Conservation (phyloP, 2,797 vertebrate species). For the Dryobates pubescens region DNA sequence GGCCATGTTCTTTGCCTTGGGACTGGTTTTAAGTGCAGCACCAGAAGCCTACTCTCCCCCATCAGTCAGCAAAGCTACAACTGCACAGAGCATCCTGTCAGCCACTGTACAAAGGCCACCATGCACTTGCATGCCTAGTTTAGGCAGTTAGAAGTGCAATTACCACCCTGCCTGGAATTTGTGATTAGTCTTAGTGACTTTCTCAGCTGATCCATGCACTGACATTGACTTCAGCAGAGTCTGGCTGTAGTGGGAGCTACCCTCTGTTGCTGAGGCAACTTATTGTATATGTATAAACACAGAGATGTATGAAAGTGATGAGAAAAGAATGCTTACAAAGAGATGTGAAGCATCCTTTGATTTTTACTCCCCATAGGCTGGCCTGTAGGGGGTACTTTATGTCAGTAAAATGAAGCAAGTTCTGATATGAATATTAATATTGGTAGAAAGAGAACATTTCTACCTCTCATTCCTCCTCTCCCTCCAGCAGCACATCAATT, state of each 20-base stretch:
- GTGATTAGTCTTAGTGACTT: conserved; percentile 25
- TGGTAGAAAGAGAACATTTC: background rate
- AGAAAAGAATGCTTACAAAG: background rate
- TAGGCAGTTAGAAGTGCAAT: conserved; percentile 31
- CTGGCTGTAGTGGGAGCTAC: rapidly evolving
- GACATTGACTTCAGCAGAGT: background rate
- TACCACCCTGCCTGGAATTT: conserved; percentile 28
- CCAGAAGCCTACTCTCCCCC: background rate
- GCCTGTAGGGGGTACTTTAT: rapidly evolving
- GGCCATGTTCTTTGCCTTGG: conserved; percentile 2
- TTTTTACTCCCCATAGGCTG: rapidly evolving
- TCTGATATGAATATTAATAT: background rate
- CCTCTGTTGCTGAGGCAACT: background rate
- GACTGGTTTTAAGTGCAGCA: background rate
- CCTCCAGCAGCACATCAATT: background rate
- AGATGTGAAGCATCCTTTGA: background rate
- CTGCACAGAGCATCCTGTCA: background rate
- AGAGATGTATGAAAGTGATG: background rate
- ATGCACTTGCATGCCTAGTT: conserved; percentile 18
- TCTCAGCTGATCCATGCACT: background rate
- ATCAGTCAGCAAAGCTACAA: background rate
- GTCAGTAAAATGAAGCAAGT: background rate
- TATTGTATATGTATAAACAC: background rate
- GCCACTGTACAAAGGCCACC: background rate
- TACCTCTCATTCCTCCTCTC: rapidly evolving